Percentiles rank a stretch among this genome's conserved stretches.
phyloP scores from a whole-genome alignment of 2,888 invertebrate species.

The Conops quadrifasciatus region DNA sequence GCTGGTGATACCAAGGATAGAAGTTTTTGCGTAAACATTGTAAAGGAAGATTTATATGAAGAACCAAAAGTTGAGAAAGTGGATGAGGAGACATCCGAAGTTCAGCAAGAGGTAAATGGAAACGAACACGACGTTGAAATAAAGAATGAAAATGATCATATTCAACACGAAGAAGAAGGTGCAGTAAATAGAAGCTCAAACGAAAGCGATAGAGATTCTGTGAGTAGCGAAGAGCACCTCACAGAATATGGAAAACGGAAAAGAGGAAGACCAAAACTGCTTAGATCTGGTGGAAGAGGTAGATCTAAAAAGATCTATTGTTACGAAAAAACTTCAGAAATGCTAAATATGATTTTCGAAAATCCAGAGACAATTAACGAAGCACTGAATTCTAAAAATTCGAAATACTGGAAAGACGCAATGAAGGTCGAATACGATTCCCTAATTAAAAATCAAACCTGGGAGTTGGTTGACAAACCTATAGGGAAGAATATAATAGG shows the following conservation, averaged over 20 bases:
- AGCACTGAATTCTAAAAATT: constrained; percentile 42
- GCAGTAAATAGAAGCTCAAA: neutral
- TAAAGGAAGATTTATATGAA: neutral
- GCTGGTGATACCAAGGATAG: neutral
- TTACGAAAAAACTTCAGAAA: too few species aligned
- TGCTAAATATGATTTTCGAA: too few species aligned
- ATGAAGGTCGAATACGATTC: constrained; percentile 40
- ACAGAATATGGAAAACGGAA: neutral
- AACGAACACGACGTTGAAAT: neutral
- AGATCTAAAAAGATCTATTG: too few species aligned
- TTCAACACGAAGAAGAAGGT: neutral
- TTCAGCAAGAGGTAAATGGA: neutral
- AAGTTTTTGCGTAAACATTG: neutral
- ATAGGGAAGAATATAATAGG: constrained; percentile 9
- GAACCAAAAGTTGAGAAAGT: neutral
- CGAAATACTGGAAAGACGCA: constrained; percentile 39
- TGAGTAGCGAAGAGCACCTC: neutral
- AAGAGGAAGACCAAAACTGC: neutral
- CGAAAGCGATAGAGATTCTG: neutral
- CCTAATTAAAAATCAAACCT: too few species aligned
- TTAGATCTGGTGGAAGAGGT: neutral
- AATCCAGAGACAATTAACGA: too few species aligned
- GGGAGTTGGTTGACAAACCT: constrained; percentile 42
- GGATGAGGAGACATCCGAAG: neutral
- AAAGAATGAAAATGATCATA: neutral